phyloP scores from a whole-genome alignment of 2,797 vertebrate genomes.

The Lepus oiostolus region DNA sequence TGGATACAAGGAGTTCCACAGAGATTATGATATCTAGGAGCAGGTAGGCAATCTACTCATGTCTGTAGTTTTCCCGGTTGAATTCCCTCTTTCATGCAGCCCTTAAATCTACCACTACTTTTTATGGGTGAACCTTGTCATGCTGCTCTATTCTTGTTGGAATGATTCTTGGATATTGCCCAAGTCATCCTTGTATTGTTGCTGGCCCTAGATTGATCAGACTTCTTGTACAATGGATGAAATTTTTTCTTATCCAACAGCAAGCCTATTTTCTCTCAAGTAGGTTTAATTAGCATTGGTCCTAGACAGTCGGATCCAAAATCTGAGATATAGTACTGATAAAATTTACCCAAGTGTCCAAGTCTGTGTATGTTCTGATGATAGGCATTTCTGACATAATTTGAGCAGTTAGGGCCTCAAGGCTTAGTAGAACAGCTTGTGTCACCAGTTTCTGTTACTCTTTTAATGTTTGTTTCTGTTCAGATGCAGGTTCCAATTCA shows the following conservation, averaged over 20 bases:
- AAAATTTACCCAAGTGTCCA: background rate
- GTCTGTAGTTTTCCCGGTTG: accelerated
- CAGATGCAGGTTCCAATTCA: background rate
- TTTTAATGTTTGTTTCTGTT: background rate
- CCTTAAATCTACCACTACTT: background rate
- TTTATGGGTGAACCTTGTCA: background rate
- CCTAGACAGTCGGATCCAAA: background rate
- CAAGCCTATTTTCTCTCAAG: background rate
- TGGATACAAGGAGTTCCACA: background rate
- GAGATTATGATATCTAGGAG: too few species aligned
- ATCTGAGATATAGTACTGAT: background rate
- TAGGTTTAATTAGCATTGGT: background rate
- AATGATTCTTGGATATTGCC: background rate
- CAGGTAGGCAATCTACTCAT: background rate
- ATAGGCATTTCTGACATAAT: background rate
- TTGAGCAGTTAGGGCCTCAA: background rate
- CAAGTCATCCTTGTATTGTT: background rate
- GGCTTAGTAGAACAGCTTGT: background rate
- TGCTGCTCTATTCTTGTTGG: background rate
- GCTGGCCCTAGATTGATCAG: background rate
- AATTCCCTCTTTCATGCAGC: background rate
- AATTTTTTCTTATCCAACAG: background rate
- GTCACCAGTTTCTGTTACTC: background rate
- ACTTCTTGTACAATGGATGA: background rate
- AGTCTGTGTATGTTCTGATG: background rate